Base-by-base conservation (phyloP, 2,113 vertebrate genomes). In the Callospermophilus lateralis region DNA sequence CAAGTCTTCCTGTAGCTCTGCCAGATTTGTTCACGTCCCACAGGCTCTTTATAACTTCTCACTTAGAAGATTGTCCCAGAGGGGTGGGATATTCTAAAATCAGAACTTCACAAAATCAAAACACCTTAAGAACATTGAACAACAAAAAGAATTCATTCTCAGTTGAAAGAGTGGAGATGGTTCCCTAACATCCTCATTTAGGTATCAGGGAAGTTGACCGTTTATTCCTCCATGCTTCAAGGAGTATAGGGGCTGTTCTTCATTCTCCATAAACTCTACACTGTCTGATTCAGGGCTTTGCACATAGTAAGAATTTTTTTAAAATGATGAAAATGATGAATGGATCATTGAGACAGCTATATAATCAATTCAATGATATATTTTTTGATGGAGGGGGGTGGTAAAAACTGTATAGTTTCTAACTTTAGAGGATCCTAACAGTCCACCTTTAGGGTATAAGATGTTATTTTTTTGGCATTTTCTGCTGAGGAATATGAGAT, bases 71-170 rank as follows among this genome's bases (percentile, higher is more conserved):
- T 74, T 92, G 55, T 80, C 94, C 87, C 55, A 73, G 88, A 79
- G 55, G n/a, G 68, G 6, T 48, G 26, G 84, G 15, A 65, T 93
- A 83, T 76, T 94, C 79, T 92, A 84, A 95, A 92, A 84, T 85
- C 28, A 80, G 65, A 96, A 72, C 84, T 95, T 87, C 88, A 94
- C 16, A 70, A 94, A 96, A 78, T 84, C 37, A 89, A 79, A 93
- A 91, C 76, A 58, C n/a, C 42, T 90, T 85, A 84, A 93, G 85
- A 26, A 77, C n/a, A 39, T 37, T 85, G 85, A 93, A 68, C 22
- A 55, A 22, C 73, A 61, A 61, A 61, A 63, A 26, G 26, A 24
- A 55, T 65, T 76, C 55, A 45, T 80, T 89, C 32, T 89, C 34
- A 94, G 17, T n/a, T 93, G 73, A 67, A 39, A 85, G 95, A 89